phyloP scores from a whole-genome alignment of 2,797 vertebrate species.

The Hafferia zeledoni region DNA sequence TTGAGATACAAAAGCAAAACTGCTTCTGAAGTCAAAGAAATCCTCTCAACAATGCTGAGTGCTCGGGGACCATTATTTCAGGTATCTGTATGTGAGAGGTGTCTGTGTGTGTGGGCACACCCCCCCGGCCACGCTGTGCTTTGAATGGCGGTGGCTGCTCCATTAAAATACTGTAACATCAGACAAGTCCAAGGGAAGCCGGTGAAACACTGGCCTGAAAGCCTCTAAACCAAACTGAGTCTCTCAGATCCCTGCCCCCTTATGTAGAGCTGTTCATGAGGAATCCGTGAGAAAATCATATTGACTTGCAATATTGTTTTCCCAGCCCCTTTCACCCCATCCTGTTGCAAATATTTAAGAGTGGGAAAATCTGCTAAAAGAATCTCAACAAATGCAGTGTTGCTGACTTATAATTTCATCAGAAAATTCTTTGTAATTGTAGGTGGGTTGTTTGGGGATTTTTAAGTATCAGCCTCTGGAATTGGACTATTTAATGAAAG shows the following conservation, averaged over 20 bases:
- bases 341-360: background rate
- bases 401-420: background rate
- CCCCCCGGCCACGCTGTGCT: background rate
- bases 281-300: background rate
- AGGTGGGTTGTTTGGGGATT: background rate
- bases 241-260: background rate
- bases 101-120: background rate
- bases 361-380: background rate
- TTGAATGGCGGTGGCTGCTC: background rate
- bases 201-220: background rate
- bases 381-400: background rate
- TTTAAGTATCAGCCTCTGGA: background rate
- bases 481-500: background rate
- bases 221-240: background rate
- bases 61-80: background rate
- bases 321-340: background rate
- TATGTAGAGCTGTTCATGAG: background rate
- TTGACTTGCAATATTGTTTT: background rate
- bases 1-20: slow-evolving; percentile 1
- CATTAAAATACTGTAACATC: background rate
- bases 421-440: background rate
- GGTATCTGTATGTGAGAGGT: background rate
- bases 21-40: slow-evolving; percentile 19
- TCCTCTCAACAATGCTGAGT: background rate
- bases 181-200: background rate